Evolutionary conservation across 2,888 invertebrate species (phyloP), one percentile per base, ranked within the genome.

Genomic region (Drosophila quinaria): DNA sequence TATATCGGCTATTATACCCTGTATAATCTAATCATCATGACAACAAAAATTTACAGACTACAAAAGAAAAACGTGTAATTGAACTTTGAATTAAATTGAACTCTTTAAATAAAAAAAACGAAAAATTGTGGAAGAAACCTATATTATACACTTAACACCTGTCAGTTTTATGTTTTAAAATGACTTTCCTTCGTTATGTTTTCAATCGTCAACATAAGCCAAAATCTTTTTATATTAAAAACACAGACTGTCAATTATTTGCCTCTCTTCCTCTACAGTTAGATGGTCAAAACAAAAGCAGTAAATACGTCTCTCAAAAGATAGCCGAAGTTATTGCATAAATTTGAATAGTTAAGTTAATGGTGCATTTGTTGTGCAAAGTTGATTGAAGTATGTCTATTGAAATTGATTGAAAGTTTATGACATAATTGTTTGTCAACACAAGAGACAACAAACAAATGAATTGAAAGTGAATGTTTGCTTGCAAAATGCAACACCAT

Each of bases 301-400:
- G 29, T 55, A 42, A 52, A 39, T 39, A 29, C 25, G 17, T 17
- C 9, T 42, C 42, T 29, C 9, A 29, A 47, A 52, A 50, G 59
- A 59, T 50, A 59, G 59, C 37, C 52, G 3, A 54, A 60, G 59
- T 39, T 46, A 55, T 64, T 81, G 81, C 78, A 80, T 81, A 78
- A 81, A 81, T 81, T 80, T 78, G 76, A 80, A 80, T 80, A 74
- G 69, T 80, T 74, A 80, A 74, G 69, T 80, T 74, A 80, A 80
- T 80, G 67, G 56, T 69, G 56, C 66, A 69, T 66, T 69, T 80
- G 71, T 80, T 80, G 77, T 80, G 70, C 60, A 73, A 79, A 78
- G 73, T 66, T 77, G 79, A 78, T 80, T 80, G 80, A 78, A 80
- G 78, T 78, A 74, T 78, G 78, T 78, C 70, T 75, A 80, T 81